Base-by-base conservation (phyloP, 2,113 vertebrate species). In the Xiphorhynchus elegans region DNA sequence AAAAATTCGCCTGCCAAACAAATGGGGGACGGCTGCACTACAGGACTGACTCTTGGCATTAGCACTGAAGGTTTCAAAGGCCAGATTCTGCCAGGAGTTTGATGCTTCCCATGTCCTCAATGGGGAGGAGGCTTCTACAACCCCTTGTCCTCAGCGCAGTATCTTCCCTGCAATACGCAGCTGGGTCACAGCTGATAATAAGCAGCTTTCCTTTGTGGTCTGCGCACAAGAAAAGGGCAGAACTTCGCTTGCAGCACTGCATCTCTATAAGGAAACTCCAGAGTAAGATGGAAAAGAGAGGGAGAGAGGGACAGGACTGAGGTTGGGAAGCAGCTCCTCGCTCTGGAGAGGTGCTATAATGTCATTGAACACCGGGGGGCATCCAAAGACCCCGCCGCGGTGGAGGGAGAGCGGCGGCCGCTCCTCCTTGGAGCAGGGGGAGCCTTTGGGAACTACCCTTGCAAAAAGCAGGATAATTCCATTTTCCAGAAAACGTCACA, bases 121-220 rank as follows among this genome's bases (percentile, higher is more conserved):
- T 23, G 58, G 9, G 23, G 58, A n/a, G 11, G 60, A 52, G 13
- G 4, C 26, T 67, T 20, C 8, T 25, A 13, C 8, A 8, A 9
- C 46, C 49, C 3, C 0, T 1, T 2, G 28, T 28, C n/a, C 20
- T 0, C 3, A 28, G 1, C 14, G 4, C 44, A 19, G 5, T 1
- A 29, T 28, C 47, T 52, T 67, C 47, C 11, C 1, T 5, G 25
- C 64, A 10, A 46, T 13, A 20, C 0, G 1, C 13, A 37, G 25
- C 11, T 14, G 14, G 18, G 10, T 28, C 53, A 13, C 25, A 42
- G 42, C n/a, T 29, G 11, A 35, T 5, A 21, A 17, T 6, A 31
- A 23, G 26, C 15, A 70, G 47, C 18, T 63, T 47, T 13, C 17
- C 20, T 29, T 13, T 49, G 26, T 5, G 25, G 23, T 8, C 10